A percentile compares a stretch with the other conserved stretches of the same genome.
These are phyloP conservation scores for Drosophila eugracilis DNA, from an alignment of 1,140 invertebrate genomes.

Conservation along the genomic window DNA sequence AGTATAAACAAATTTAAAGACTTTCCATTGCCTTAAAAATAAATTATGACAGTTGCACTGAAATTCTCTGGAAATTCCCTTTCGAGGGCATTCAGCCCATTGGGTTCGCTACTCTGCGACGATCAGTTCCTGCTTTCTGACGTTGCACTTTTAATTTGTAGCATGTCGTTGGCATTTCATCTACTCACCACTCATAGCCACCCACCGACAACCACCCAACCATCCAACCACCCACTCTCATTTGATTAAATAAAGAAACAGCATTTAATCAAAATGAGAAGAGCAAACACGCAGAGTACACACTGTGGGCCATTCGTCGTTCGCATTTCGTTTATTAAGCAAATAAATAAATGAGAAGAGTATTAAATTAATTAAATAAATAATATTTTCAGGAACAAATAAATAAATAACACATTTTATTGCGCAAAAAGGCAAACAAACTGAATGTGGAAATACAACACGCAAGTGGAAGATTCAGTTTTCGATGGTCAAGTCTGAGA, in stretches of 20 bases:
- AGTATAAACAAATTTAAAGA: too few species aligned
- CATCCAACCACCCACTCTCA: conserved; percentile 51
- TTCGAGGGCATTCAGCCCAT: conserved; percentile 27
- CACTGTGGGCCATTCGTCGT: conserved; percentile 23
- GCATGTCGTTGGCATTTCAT: conserved; percentile 27
- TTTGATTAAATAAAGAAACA: conserved; percentile 80
- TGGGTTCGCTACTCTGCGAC: conserved; percentile 3
- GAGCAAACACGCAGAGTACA: conserved; percentile 50
- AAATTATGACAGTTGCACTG: neutral
- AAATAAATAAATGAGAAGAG: conserved; percentile 55
- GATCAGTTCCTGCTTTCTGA: conserved; percentile 26
- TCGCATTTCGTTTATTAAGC: conserved; percentile 50
- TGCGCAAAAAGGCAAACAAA: conserved; percentile 59
- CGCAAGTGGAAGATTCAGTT: conserved; percentile 51
- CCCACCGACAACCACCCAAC: conserved; percentile 15
- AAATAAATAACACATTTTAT: conserved; percentile 73
- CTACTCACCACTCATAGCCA: neutral
- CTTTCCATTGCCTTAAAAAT: neutral
- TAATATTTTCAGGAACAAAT: conserved; percentile 60
- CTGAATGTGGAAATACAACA: conserved; percentile 29
- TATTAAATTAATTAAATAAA: conserved; percentile 78
- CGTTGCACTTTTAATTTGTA: conserved; percentile 67
- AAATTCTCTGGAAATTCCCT: neutral
- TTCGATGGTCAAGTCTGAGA: conserved; percentile 37
- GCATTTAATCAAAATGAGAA: conserved; percentile 74